Conservation (phyloP, 2,888 invertebrate species). For the Drosophila algonquin region DNA sequence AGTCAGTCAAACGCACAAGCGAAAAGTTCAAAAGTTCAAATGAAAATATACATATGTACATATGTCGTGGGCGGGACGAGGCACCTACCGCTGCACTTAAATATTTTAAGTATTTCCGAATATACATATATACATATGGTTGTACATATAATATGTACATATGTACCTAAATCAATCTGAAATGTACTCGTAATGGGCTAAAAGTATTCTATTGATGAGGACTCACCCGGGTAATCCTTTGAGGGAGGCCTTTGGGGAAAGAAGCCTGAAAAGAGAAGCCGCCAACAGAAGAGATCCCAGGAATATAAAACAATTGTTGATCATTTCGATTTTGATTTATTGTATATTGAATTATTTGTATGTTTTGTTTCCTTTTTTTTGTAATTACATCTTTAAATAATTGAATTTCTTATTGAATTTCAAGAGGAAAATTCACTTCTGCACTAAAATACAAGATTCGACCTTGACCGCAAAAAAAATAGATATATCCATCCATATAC, state of each 20-base stretch:
- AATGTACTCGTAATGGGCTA: no score
- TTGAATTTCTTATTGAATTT: constrained; percentile 63
- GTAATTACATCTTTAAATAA: constrained; percentile 31
- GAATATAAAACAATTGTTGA: background rate
- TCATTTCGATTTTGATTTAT: constrained; percentile 42
- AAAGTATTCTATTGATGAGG: no score
- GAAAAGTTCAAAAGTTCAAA: background rate
- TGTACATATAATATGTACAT: no score
- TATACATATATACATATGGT: no score
- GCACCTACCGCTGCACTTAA: background rate
- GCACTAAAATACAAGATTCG: constrained; percentile 23
- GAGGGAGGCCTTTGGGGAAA: no score
- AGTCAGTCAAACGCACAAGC: no score
- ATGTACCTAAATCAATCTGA: no score
- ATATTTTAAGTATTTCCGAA: background rate
- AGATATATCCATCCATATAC: background rate
- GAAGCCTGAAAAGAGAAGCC: background rate
- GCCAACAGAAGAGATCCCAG: background rate
- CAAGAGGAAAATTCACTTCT: constrained; percentile 70
- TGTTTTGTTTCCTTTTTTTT: constrained; percentile 12
- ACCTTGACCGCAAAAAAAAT: constrained; percentile 21
- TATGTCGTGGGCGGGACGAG: no score
- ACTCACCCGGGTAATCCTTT: no score
- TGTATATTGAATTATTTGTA: constrained; percentile 47
- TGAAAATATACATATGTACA: background rate